Percentiles rank a stretch among this genome's conserved stretches.
phyloP scores from a whole-genome alignment of 2,888 invertebrate genomes.

The Aproaerema taeniolella region DNA sequence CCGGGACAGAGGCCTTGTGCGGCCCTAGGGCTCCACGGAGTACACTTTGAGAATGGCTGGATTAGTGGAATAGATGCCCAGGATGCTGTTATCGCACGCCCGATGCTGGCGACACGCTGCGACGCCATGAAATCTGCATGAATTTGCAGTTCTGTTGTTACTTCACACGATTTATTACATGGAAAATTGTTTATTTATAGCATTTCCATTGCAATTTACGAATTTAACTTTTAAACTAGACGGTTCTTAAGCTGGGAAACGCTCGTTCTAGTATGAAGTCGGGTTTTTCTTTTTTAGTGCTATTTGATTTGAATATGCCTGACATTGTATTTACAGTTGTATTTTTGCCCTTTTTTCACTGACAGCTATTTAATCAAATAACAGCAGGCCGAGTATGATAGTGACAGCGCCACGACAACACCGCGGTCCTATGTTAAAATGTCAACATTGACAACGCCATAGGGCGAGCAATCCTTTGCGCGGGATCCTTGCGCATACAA shows the following conservation, averaged over 20 bases:
- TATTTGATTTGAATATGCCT: not conserved
- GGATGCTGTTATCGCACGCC: slow-evolving; percentile 33
- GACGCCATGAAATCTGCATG: slow-evolving; percentile 61
- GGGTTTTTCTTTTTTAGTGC: not conserved
- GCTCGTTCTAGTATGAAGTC: not conserved
- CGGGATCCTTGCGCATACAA: too few relatives aligned
- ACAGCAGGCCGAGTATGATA: too few relatives aligned
- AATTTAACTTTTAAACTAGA: slow-evolving; percentile 21
- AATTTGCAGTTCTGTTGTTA: slow-evolving; percentile 69
- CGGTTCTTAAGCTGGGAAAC: not conserved
- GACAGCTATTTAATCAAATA: too few relatives aligned
- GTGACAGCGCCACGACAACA: too few relatives aligned
- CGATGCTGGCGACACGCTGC: slow-evolving; percentile 43
- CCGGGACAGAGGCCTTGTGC: too few relatives aligned
- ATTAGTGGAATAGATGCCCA: slow-evolving; percentile 50
- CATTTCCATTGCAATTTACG: slow-evolving; percentile 33
- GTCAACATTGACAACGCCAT: too few relatives aligned
- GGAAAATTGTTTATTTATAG: slow-evolving; percentile 66
- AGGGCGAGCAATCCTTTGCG: too few relatives aligned
- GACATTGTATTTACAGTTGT: not conserved
- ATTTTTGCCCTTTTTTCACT: too few relatives aligned
- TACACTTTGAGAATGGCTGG: too few relatives aligned
- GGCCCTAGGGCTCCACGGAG: too few relatives aligned
- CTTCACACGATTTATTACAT: slow-evolving; percentile 54
- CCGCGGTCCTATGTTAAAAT: too few relatives aligned